Evolutionary conservation across 2,113 vertebrate species (phyloP).

Genomic region (human): GRCh38 chr2:14535501-14536000

Average conservation of each 20-base stretch:
- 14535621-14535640: background rate
- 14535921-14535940: background rate
- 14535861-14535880: background rate
- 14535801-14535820: background rate
- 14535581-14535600: background rate
- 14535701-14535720: background rate
- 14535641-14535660: background rate
- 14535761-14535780: background rate
- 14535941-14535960: background rate
- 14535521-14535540: rapidly evolving
- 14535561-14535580: rapidly evolving
- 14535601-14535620: background rate
- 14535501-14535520: background rate
- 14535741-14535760: background rate
- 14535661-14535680: background rate
- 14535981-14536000: background rate
- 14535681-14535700: background rate
- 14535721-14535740: background rate
- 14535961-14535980: background rate
- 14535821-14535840: no score
- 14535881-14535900: background rate
- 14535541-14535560: background rate
- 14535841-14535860: background rate
- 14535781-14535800: background rate
- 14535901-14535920: background rate